These are phyloP conservation scores for Nymphalis io DNA, from an alignment of 1,140 invertebrate species.

Conservation along the genomic window DNA sequence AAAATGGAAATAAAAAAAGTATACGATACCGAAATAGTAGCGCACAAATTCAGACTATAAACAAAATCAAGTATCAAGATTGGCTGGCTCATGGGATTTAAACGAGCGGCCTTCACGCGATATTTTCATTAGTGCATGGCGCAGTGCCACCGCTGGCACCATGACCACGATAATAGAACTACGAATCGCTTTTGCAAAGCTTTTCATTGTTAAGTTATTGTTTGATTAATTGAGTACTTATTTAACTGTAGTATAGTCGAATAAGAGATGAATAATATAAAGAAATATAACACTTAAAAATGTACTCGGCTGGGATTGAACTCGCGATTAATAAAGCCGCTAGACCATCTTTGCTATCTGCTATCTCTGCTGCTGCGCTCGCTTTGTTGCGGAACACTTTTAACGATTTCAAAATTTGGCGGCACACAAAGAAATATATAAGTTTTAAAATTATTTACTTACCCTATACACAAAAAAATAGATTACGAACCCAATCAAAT, in stretches of 20 bases:
- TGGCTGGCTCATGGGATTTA: slow-evolving; percentile 29
- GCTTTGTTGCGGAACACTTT: no score
- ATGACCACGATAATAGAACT: slow-evolving; percentile 16
- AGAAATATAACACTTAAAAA: not conserved
- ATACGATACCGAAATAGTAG: not conserved
- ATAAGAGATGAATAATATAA: no score
- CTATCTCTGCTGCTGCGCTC: no score
- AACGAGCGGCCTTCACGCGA: slow-evolving; percentile 36
- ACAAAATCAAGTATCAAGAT: slow-evolving; percentile 34
- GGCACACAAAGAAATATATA: no score
- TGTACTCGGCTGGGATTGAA: not conserved
- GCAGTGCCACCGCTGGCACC: slow-evolving; percentile 19
- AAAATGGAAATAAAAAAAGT: slow-evolving; percentile 11
- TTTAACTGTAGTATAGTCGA: no score
- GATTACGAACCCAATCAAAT: no score
- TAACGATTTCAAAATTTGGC: no score
- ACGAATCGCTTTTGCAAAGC: not conserved
- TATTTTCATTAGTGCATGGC: slow-evolving; percentile 38
- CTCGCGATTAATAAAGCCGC: no score
- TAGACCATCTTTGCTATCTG: no score
- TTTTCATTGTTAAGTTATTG: not conserved
- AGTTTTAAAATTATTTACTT: no score
- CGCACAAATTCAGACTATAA: slow-evolving; percentile 29
- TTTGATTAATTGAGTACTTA: no score
- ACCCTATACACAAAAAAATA: no score